Evolutionary conservation across 2,113 vertebrate species (phyloP), one percentile per base, ranked within the genome.

Genomic region (Willisornis vidua): DNA sequence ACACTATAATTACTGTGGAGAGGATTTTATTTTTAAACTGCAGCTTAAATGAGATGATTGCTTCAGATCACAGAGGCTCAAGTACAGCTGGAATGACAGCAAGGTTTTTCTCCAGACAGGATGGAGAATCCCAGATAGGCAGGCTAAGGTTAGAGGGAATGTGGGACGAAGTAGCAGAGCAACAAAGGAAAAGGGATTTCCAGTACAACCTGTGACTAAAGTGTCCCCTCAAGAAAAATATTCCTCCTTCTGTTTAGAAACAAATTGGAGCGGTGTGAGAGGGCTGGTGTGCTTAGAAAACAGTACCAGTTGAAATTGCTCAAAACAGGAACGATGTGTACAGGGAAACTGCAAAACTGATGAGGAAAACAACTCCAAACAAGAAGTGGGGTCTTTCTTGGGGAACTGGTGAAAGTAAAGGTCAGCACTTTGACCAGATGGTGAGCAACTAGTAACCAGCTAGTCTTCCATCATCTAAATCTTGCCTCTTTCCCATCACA

Each of bases 51-150:
- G 78, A 87, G 72, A 92, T 68, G 57, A 91, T 86, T 91, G 52
- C 90, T 93, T 81, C 87, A 96, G 92, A 87, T 76, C 94, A 86
- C 75, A 91, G n/a, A 88, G 73, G 85, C 63, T 83, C 68, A 67
- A 94, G 81, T 68, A 51, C 54, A 91, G 85, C 79, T 90, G 88
- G 49, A 75, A 66, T 7, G 35, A 66, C 2, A 54, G 63, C 37
- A 72, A 86, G 48, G 10, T 35, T 88, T 18, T 78, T 68, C 76
- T 77, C 41, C 43, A 89, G 72, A 20, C 28, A 57, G 23, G 15
- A 90, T n/a, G 28, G 72, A 81, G 61, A 86, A 78, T 61, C 65
- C 45, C 79, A 92, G 19, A 75, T 33, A 49, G 1, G 37, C 7
- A 24, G 17, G 29, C 29, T 67, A 19, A 57, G 43, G 39, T 61